Conservation (phyloP, 2,888 invertebrate species). For the Troides oblongomaculatus region DNA sequence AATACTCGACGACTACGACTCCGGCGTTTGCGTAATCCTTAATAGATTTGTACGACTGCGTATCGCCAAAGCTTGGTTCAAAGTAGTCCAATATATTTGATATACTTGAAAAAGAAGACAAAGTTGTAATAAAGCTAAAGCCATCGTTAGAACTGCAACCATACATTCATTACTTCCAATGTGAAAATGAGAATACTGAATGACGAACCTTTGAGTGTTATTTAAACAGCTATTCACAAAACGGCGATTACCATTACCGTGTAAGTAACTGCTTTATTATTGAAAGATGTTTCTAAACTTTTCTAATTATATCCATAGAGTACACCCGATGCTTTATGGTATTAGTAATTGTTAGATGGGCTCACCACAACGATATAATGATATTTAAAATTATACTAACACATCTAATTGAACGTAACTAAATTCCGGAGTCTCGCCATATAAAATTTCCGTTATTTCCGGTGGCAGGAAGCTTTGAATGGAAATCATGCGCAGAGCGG, state of each 20-base stretch:
- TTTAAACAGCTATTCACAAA: no score
- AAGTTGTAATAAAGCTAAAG: background rate
- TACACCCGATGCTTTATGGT: no score
- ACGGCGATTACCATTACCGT: no score
- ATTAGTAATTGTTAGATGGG: no score
- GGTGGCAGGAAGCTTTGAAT: slow-evolving; percentile 70
- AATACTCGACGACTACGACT: slow-evolving; percentile 51
- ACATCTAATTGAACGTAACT: slow-evolving; percentile 62
- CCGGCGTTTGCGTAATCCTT: slow-evolving; percentile 52
- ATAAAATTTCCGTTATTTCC: slow-evolving; percentile 56
- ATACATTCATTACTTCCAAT: no score
- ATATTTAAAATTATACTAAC: slow-evolving; percentile 47
- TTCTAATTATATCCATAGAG: no score
- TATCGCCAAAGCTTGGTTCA: slow-evolving; percentile 63
- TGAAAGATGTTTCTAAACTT: no score
- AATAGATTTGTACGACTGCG: slow-evolving; percentile 55
- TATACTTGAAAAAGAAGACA: slow-evolving; percentile 51
- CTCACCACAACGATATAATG: no score
- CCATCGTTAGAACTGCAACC: no score
- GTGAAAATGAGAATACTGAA: no score
- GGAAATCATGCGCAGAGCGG: slow-evolving; percentile 64
- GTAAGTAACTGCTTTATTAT: no score
- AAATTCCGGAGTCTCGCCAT: slow-evolving; percentile 52
- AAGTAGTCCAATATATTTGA: slow-evolving; percentile 60
- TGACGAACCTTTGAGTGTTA: no score